phyloP scores from a whole-genome alignment of 2,113 vertebrate species.

The Aegithalos caudatus region DNA sequence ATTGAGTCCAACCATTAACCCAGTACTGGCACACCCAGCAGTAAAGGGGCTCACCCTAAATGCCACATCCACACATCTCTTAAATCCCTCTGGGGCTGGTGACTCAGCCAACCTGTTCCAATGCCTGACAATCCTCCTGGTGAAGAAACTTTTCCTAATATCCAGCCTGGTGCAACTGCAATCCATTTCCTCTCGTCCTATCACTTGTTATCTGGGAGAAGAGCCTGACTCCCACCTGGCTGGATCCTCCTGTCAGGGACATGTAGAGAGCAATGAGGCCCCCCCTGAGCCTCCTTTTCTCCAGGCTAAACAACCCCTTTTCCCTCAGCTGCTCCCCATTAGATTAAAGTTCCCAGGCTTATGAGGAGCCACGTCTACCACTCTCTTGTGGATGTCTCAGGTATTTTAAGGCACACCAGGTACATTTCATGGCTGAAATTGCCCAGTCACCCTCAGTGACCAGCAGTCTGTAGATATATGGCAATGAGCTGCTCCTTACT shows the following conservation, averaged over 20 bases:
- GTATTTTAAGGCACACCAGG: background rate
- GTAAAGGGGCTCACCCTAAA: background rate
- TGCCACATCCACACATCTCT: background rate
- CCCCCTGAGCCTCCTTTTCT: background rate
- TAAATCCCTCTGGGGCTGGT: background rate
- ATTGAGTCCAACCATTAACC: too few species aligned
- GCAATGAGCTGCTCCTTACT: background rate
- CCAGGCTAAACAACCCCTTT: background rate
- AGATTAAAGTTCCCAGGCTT: background rate
- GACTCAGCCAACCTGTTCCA: background rate
- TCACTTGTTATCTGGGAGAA: background rate
- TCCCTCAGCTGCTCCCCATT: background rate
- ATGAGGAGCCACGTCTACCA: background rate
- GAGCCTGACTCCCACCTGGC: background rate
- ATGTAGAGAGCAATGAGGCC: accelerated
- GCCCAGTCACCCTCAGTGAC: background rate
- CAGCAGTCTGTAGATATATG: background rate
- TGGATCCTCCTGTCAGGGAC: background rate
- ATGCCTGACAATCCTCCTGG: background rate
- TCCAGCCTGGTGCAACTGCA: background rate
- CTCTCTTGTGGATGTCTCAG: background rate
- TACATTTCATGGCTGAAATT: background rate
- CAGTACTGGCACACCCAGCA: background rate
- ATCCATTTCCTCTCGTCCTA: background rate
- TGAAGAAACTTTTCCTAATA: too few species aligned